phyloP scores from a whole-genome alignment of 2,888 invertebrate genomes.

The Merodon equestris region DNA sequence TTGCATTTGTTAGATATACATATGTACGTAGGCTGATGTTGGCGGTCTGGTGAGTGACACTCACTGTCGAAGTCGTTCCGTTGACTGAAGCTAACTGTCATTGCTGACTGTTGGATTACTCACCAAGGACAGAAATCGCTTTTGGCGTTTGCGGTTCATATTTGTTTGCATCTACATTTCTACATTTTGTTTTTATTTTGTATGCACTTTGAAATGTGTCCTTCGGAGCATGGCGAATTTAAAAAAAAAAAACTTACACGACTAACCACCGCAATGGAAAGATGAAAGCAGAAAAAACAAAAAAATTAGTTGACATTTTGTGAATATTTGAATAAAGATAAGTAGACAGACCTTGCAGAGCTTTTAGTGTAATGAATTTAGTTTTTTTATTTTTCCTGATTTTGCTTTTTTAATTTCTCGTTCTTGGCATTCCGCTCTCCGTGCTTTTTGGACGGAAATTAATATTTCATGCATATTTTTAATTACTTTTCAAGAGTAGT shows the following conservation, averaged over 20 bases:
- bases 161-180: conserved; percentile 20
- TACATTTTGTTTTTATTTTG: conserved; percentile 2
- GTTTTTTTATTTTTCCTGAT: background rate
- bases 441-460: no score
- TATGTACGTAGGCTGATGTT: conserved; percentile 7
- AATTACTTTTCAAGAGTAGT: no score
- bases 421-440: no score
- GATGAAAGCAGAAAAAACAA: background rate
- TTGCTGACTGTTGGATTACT: conserved; percentile 19
- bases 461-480: no score
- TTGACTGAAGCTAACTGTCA: conserved; percentile 21
- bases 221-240: conserved; percentile 8
- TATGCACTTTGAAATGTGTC: conserved; percentile 43
- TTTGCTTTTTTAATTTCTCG: background rate
- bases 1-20: conserved; percentile 12
- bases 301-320: conserved; percentile 37
- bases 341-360: conserved; percentile 34
- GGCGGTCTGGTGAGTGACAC: conserved; percentile 4
- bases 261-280: no score
- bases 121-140: conserved; percentile 56
- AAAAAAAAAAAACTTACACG: background rate
- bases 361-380: conserved; percentile 42
- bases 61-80: conserved; percentile 3
- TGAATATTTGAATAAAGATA: conserved; percentile 26
- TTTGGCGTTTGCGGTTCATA: conserved; percentile 52